A percentile compares a stretch with the other conserved stretches of the same genome.
phyloP scores from a whole-genome alignment of 2,888 invertebrate genomes.

The Clostera curtula region DNA sequence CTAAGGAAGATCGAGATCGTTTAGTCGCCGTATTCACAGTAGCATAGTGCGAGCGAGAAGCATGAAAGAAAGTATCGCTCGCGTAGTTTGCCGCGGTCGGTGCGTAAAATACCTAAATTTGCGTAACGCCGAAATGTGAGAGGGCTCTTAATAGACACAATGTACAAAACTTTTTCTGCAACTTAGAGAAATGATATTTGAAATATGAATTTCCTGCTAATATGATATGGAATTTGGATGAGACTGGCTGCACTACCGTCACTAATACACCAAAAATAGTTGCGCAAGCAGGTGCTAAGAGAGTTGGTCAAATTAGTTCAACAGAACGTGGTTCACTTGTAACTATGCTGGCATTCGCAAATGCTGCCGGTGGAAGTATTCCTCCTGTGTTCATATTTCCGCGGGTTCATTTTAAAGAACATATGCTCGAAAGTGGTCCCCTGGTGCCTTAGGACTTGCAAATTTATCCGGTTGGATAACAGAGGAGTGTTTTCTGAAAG shows the following conservation, averaged over 20 bases:
- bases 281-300: slow-evolving; percentile 9
- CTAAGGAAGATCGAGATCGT: too few relatives aligned
- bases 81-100: too few relatives aligned
- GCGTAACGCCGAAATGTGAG: background rate
- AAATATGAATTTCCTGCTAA: slow-evolving; percentile 10
- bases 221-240: slow-evolving; percentile 13
- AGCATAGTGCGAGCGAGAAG: too few relatives aligned
- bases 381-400: slow-evolving; percentile 13
- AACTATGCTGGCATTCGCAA: slow-evolving; percentile 12
- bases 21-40: too few relatives aligned
- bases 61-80: too few relatives aligned
- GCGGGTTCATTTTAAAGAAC: slow-evolving; percentile 11
- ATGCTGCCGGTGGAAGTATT: slow-evolving; percentile 13
- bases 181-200: slow-evolving; percentile 9
- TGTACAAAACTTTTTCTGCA: slow-evolving; percentile 9
- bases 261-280: slow-evolving; percentile 1
- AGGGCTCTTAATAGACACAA: slow-evolving; percentile 12
- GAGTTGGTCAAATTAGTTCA: slow-evolving; percentile 11
- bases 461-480: slow-evolving; percentile 15
- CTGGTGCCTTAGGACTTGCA: slow-evolving; percentile 11
- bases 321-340: slow-evolving; percentile 12
- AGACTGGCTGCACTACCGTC: slow-evolving; percentile 9
- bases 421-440: slow-evolving; percentile 12
- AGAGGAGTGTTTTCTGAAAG: slow-evolving; percentile 15
- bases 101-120: slow-evolving; percentile 12